Conservation (phyloP, 2,888 invertebrate species). For the Ochropacha duplaris region DNA sequence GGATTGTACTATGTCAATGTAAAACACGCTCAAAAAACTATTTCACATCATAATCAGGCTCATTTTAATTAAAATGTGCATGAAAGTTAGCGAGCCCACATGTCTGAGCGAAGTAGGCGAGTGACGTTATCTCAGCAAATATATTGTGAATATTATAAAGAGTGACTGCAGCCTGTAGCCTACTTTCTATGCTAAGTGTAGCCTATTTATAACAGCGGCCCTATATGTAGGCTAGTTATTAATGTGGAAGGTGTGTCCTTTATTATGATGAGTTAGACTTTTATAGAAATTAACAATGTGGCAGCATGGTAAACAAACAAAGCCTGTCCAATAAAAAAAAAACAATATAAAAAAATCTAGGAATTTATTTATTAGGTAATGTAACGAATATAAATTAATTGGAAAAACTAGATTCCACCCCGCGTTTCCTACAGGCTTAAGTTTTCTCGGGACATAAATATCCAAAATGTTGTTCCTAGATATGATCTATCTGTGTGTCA, state of each 20-base stretch:
- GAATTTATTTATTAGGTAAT: too few relatives aligned
- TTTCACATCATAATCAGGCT: conserved; percentile 27
- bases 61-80: conserved; percentile 37
- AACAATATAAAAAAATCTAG: too few relatives aligned
- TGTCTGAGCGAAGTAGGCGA: conserved; percentile 6
- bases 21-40: conserved; percentile 7
- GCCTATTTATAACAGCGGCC: conserved; percentile 25
- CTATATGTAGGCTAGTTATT: background rate
- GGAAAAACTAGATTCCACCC: too few relatives aligned
- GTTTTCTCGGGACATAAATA: too few relatives aligned
- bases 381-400: too few relatives aligned
- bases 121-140: conserved; percentile 44
- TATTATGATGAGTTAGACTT: background rate
- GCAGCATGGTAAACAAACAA: too few relatives aligned
- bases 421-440: too few relatives aligned
- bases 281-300: too few relatives aligned
- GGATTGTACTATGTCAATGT: too few relatives aligned
- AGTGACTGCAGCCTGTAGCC: conserved; percentile 24
- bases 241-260: background rate
- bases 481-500: too few relatives aligned
- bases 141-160: conserved; percentile 48
- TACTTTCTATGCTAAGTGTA: conserved; percentile 29
- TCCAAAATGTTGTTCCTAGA: too few relatives aligned
- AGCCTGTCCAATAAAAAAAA: too few relatives aligned
- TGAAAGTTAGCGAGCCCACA: conserved; percentile 27